phyloP scores from a whole-genome alignment of 2,888 invertebrate species.

The Eupelmus urozonus region DNA sequence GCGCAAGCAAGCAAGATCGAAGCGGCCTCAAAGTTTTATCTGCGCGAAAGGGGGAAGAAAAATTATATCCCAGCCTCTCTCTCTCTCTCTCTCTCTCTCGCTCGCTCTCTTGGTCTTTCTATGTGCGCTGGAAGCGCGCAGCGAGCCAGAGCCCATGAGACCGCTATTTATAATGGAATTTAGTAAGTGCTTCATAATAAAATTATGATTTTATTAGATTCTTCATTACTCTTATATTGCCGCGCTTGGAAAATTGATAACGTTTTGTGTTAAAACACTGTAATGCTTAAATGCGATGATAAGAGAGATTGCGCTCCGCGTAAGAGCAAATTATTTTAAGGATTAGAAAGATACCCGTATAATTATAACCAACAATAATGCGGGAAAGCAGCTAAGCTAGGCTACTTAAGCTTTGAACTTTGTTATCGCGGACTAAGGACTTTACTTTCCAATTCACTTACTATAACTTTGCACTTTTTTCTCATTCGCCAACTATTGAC shows the following conservation, averaged over 20 bases:
- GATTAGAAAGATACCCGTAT: background rate
- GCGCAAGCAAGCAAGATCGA: conserved; percentile 4
- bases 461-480: too few species aligned
- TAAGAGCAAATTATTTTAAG: background rate
- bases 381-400: background rate
- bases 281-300: conserved; percentile 4
- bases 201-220: conserved; percentile 55
- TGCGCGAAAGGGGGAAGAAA: conserved; percentile 29
- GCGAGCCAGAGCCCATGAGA: background rate
- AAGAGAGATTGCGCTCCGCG: conserved; percentile 1
- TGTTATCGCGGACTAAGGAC: too few species aligned
- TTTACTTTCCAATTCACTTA: too few species aligned
- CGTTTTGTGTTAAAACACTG: conserved; percentile 18
- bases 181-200: conserved; percentile 50
- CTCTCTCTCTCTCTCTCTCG: too few species aligned
- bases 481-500: too few species aligned
- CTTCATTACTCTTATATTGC: conserved; percentile 24
- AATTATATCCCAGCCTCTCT: conserved; percentile 16
- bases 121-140: background rate
- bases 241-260: conserved; percentile 22
- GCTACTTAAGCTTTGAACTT: too few species aligned
- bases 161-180: conserved; percentile 55
- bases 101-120: too few species aligned
- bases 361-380: background rate
- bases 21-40: conserved; percentile 29